Evolutionary conservation across 2,797 vertebrate species (phyloP).

Genomic region (Acrocephalus scirpaceus): DNA sequence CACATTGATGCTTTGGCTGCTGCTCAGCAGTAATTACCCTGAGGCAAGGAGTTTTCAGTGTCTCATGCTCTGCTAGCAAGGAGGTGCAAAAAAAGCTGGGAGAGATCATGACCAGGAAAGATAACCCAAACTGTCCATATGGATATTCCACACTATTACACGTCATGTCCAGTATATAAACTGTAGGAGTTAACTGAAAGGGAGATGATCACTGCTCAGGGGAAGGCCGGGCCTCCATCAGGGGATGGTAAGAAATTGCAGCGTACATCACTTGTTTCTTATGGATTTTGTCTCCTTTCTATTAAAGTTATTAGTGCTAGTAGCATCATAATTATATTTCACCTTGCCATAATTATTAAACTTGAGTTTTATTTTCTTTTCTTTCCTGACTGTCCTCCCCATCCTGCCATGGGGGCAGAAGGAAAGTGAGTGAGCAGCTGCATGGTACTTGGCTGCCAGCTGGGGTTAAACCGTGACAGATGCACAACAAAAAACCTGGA

Average conservation of each 20-base stretch:
- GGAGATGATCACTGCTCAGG: background rate
- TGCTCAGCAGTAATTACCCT: background rate
- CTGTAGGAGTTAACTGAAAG: background rate
- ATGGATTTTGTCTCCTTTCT: background rate
- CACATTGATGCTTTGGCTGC: background rate
- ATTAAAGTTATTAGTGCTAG: background rate
- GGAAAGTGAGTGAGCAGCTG: background rate
- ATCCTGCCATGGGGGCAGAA: background rate
- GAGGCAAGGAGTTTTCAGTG: background rate
- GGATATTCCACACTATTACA: background rate
- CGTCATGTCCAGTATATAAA: background rate
- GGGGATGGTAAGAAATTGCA: fast-evolving
- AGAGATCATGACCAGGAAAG: background rate
- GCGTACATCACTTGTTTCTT: background rate
- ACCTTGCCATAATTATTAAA: background rate
- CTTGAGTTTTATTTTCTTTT: background rate
- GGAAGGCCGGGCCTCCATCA: background rate
- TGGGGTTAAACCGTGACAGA: background rate
- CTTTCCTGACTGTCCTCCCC: background rate
- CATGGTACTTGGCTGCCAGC: background rate
- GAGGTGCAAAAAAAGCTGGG: background rate
- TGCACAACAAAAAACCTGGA: background rate
- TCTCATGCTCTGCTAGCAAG: background rate
- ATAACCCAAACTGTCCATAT: background rate
- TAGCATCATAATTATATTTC: background rate